phyloP scores from a whole-genome alignment of 2,797 vertebrate species.

The Atherinosoma microstoma region DNA sequence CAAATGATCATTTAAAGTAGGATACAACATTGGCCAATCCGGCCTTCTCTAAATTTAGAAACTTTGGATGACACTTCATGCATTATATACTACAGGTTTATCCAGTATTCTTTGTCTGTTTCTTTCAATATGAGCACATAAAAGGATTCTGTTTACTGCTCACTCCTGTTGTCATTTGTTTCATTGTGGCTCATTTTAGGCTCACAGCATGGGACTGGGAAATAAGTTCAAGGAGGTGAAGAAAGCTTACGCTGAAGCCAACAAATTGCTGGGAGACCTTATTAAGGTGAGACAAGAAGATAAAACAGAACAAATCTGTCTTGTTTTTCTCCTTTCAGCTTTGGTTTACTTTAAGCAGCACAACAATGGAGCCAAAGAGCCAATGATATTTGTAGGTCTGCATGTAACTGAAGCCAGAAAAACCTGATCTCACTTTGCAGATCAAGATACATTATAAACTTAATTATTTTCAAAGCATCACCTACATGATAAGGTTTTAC shows the following conservation, averaged over 20 bases:
- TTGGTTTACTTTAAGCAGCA: neutral
- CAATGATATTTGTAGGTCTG: neutral
- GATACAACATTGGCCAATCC: constrained; percentile 1
- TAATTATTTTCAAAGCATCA: neutral
- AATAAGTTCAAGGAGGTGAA: constrained; percentile 98
- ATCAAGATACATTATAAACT: neutral
- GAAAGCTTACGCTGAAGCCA: constrained; percentile 94
- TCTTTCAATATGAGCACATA: neutral
- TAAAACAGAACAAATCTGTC: neutral
- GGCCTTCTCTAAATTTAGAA: constrained; percentile 30
- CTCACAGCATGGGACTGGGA: constrained; percentile 97
- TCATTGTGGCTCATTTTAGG: constrained; percentile 72
- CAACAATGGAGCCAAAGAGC: neutral
- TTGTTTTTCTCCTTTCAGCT: neutral
- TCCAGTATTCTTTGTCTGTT: constrained; percentile 12
- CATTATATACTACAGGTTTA: constrained; percentile 28
- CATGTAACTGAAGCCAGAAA: neutral
- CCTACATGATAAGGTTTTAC: neutral
- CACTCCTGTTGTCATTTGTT: constrained; percentile 16
- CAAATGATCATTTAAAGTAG: no score
- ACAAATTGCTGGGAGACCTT: constrained; percentile 95
- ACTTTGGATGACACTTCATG: constrained; percentile 18
- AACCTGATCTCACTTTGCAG: constrained; percentile 7
- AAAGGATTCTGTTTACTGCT: constrained; percentile 5
- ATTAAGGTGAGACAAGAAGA: constrained; percentile 88